phyloP scores from a whole-genome alignment of 2,113 vertebrate species.

The Raphicerus campestris region DNA sequence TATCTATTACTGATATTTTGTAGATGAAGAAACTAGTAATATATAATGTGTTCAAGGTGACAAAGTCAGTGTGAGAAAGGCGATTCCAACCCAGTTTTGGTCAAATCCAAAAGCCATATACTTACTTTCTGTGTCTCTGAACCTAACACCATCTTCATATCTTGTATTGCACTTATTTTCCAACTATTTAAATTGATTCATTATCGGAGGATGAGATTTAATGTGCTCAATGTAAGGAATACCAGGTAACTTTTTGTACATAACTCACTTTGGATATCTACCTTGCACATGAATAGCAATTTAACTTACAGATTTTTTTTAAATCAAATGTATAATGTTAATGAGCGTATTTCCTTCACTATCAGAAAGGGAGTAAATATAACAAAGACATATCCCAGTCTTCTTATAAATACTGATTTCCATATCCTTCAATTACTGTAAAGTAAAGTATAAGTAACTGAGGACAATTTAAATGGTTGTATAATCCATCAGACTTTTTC shows the following conservation, averaged over 20 bases:
- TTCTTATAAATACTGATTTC: neutral
- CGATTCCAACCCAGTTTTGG: neutral
- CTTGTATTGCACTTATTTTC: neutral
- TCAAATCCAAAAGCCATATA: neutral
- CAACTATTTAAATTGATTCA: neutral
- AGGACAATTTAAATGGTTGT: neutral
- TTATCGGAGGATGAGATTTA: neutral
- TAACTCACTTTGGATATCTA: neutral
- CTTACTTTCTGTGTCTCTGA: neutral
- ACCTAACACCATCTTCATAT: neutral
- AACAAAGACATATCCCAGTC: neutral
- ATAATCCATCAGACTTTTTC: neutral
- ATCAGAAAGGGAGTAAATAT: neutral
- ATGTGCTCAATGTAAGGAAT: neutral
- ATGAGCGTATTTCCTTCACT: neutral
- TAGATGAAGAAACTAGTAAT: neutral
- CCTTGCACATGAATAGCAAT: neutral
- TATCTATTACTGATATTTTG: neutral
- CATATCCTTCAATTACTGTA: neutral
- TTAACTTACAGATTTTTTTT: neutral
- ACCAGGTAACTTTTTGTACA: neutral
- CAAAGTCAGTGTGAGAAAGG: neutral
- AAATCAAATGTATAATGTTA: neutral
- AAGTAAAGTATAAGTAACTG: neutral
- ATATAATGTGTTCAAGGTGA: neutral